Conservation (phyloP, 2,113 vertebrate species). For the Calyptommatus sinebrachiatus region DNA sequence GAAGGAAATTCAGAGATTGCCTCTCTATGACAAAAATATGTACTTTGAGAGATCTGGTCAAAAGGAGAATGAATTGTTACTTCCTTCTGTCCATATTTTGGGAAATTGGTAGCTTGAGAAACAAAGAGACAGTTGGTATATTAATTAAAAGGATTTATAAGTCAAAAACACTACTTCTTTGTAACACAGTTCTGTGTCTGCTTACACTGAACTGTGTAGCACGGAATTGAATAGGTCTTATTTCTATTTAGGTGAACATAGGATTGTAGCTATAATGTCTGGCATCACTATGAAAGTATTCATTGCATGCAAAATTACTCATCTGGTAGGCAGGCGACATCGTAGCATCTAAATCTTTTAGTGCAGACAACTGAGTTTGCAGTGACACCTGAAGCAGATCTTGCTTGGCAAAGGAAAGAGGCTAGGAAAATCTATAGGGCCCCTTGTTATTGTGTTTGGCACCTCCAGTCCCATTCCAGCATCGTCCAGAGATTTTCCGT, state of each 20-base stretch:
- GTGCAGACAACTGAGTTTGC: fast-evolving
- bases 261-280: background rate
- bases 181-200: background rate
- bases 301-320: background rate
- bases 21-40: background rate
- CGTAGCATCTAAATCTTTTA: background rate
- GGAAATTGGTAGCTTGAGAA: background rate
- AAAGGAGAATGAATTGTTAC: background rate
- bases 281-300: background rate
- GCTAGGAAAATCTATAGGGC: fast-evolving
- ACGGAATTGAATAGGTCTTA: background rate
- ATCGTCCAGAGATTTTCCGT: background rate
- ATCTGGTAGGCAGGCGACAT: background rate
- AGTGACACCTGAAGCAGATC: background rate
- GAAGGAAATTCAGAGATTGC: background rate
- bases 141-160: background rate
- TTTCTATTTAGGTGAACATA: background rate
- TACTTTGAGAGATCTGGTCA: background rate
- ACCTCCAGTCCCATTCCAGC: slow-evolving; percentile 15
- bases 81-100: background rate
- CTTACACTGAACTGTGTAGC: background rate
- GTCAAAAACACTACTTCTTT: background rate
- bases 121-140: background rate
- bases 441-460: background rate
- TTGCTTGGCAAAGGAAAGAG: background rate